These are phyloP conservation scores for Anastrepha obliqua DNA, from an alignment of 1,140 invertebrate species.

Conservation along the genomic window DNA sequence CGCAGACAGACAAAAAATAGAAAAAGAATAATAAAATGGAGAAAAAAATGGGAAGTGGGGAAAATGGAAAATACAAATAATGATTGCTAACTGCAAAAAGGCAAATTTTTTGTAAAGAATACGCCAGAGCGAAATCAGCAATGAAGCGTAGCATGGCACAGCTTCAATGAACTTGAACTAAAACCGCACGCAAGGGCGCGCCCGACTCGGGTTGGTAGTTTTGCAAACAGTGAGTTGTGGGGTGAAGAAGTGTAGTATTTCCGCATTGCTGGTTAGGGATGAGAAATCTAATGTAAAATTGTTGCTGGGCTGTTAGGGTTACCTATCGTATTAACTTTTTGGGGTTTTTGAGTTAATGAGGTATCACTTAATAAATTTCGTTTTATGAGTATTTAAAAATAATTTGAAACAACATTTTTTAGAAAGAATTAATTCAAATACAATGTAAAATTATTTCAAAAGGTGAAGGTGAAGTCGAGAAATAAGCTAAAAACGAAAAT, in stretches of 20 bases:
- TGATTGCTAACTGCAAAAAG: conserved; percentile 31
- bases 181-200: conserved; percentile 46
- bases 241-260: not conserved
- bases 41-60: not conserved
- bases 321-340: too few species aligned
- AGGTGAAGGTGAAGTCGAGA: too few species aligned
- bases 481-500: too few species aligned
- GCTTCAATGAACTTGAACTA: conserved; percentile 51
- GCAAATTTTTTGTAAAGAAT: not conserved
- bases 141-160: conserved; percentile 19
- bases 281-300: not conserved
- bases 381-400: too few species aligned
- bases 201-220: not conserved
- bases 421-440: too few species aligned
- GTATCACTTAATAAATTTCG: too few species aligned
- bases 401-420: too few species aligned
- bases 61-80: conserved; percentile 40
- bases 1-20: not conserved
- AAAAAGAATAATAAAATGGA: conserved; percentile 53
- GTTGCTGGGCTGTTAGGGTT: too few species aligned
- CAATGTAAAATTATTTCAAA: too few species aligned
- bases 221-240: not conserved
- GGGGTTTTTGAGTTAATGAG: too few species aligned
- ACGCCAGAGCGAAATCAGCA: conserved; percentile 14
- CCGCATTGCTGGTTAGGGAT: not conserved